Conservation (phyloP, 2,797 vertebrate species). For the Sebastolobus alascanus region DNA sequence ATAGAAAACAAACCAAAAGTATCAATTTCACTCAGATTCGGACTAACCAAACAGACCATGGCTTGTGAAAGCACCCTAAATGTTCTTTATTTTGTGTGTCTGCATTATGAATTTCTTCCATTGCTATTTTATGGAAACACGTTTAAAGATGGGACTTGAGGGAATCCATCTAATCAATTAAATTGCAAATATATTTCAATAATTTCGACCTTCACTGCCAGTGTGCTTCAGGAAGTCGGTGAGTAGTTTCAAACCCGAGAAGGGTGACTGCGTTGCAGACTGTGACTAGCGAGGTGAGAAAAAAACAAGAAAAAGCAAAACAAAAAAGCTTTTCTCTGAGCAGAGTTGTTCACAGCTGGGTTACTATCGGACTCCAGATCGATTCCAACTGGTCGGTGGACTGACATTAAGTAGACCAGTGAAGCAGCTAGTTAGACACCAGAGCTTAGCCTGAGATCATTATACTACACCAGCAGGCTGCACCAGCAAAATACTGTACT, state of each 20-base stretch:
- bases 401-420: constrained; percentile 73
- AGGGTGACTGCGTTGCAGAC: not conserved
- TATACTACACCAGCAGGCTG: constrained; percentile 37
- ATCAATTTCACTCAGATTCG: too few relatives aligned
- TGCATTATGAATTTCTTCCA: not conserved
- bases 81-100: not conserved
- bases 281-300: constrained; percentile 22
- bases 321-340: constrained; percentile 35
- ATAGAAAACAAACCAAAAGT: too few relatives aligned
- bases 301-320: constrained; percentile 31
- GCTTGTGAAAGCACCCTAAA: not conserved
- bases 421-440: constrained; percentile 71
- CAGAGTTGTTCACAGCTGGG: constrained; percentile 55
- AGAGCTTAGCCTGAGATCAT: constrained; percentile 63
- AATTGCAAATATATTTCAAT: not conserved
- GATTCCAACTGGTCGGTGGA: constrained; percentile 50
- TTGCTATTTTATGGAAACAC: not conserved
- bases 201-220: not conserved
- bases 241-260: not conserved
- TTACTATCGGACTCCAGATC: constrained; percentile 50
- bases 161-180: not conserved
- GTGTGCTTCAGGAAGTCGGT: constrained; percentile 1
- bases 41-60: too few relatives aligned
- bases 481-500: constrained; percentile 5
- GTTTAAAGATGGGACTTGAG: constrained; percentile 5